Conservation (phyloP, 2,113 vertebrate species). For the Paradoxurus hermaphroditus region DNA sequence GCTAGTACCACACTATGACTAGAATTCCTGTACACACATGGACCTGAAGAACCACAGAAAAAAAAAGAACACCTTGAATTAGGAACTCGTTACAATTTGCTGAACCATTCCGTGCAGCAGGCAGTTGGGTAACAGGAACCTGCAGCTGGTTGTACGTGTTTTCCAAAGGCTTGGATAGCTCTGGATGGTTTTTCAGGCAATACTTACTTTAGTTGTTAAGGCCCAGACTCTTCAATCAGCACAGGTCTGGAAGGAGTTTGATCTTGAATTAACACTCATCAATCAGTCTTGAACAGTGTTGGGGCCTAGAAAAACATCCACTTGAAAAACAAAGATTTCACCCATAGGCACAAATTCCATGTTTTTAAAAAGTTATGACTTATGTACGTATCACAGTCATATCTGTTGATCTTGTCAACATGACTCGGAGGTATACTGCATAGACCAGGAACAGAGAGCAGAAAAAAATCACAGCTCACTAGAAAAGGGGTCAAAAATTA, state of each 20-base stretch:
- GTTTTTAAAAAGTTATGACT: background rate
- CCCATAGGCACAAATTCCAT: background rate
- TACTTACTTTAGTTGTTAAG: background rate
- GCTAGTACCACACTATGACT: background rate
- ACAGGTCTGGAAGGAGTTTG: background rate
- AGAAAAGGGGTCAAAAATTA: background rate
- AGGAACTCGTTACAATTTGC: background rate
- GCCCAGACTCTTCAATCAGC: background rate
- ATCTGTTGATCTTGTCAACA: background rate
- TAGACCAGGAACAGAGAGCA: background rate
- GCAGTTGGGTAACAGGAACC: background rate
- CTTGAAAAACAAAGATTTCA: conserved; percentile 11
- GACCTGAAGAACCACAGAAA: background rate
- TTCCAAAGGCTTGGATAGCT: background rate
- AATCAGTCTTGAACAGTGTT: background rate
- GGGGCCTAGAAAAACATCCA: background rate
- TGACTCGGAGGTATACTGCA: background rate
- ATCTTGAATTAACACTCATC: background rate
- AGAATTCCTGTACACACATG: background rate
- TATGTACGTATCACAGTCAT: background rate
- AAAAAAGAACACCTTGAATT: background rate
- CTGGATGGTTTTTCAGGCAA: background rate
- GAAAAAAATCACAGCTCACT: background rate
- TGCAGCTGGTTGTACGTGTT: background rate
- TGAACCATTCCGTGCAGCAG: background rate